Evolutionary conservation across 2,888 invertebrate species (phyloP).

Genomic region (Synergus umbraculus): DNA sequence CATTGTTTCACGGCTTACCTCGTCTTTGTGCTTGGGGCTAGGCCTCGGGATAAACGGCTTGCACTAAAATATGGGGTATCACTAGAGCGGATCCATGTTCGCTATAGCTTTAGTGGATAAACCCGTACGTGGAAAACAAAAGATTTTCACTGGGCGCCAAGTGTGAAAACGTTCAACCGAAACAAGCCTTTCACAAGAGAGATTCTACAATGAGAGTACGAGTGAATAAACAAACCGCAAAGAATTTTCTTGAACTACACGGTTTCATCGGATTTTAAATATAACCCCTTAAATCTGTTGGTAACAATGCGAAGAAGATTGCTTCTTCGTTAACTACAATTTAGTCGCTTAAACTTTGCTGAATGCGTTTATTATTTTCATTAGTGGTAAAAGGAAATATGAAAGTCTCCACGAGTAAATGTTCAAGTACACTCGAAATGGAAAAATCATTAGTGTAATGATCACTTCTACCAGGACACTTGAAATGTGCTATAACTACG

Average conservation of each 20-base stretch:
- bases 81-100: constrained; percentile 53
- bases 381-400: neutral
- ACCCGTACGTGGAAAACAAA: constrained; percentile 46
- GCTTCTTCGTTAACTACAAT: constrained; percentile 22
- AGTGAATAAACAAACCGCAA: constrained; percentile 5
- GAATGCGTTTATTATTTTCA: neutral
- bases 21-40: constrained; percentile 47
- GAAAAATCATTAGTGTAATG: constrained; percentile 21
- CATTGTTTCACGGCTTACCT: constrained; percentile 54
- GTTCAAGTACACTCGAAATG: neutral
- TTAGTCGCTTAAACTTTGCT: neutral
- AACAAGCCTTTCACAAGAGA: constrained; percentile 43
- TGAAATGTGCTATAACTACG: neutral
- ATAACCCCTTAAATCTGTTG: neutral
- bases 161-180: constrained; percentile 53
- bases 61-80: constrained; percentile 56
- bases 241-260: neutral
- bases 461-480: neutral
- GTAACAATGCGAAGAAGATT: constrained; percentile 12
- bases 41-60: constrained; percentile 42
- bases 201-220: constrained; percentile 8
- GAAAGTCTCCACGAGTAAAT: neutral
- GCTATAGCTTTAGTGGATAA: constrained; percentile 50
- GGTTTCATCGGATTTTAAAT: neutral
- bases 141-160: constrained; percentile 47